Conservation (phyloP, 2,797 vertebrate genomes). For the Aulostomus chinensis region DNA sequence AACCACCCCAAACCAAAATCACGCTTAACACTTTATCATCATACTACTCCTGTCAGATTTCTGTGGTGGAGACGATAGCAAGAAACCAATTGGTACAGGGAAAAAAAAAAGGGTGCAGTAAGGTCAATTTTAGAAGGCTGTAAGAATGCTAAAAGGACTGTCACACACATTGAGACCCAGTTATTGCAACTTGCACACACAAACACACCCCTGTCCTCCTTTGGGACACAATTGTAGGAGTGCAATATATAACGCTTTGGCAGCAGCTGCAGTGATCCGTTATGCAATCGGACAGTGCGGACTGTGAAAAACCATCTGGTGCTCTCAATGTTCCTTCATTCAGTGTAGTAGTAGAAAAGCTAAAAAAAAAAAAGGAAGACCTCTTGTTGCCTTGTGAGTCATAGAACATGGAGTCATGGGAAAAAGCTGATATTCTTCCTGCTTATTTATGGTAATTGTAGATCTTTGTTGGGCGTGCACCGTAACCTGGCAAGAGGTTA, state of each 20-base stretch:
- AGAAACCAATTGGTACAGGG: background rate
- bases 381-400: slow-evolving; percentile 46
- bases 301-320: slow-evolving; percentile 63
- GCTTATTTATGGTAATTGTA: slow-evolving; percentile 40
- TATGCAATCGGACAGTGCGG: slow-evolving; percentile 64
- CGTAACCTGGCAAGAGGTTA: background rate
- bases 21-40: slow-evolving; percentile 47
- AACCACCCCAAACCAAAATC: slow-evolving; percentile 32
- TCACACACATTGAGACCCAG: background rate
- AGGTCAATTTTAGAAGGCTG: slow-evolving; percentile 6
- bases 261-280: slow-evolving; percentile 40
- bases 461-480: slow-evolving; percentile 10
- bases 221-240: slow-evolving; percentile 45
- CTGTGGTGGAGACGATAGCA: too few species aligned
- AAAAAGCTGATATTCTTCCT: slow-evolving; percentile 35
- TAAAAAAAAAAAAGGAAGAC: slow-evolving; percentile 26
- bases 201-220: slow-evolving; percentile 18
- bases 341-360: slow-evolving; percentile 21
- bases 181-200: slow-evolving; percentile 3
- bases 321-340: slow-evolving; percentile 42
- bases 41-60: slow-evolving; percentile 28
- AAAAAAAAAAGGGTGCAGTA: slow-evolving; percentile 2
- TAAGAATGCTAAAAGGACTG: slow-evolving; percentile 21
- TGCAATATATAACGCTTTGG: slow-evolving; percentile 44
- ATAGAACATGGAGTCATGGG: slow-evolving; percentile 54